Conservation (phyloP, 1,140 invertebrate genomes). For the Bombus confusus region DNA sequence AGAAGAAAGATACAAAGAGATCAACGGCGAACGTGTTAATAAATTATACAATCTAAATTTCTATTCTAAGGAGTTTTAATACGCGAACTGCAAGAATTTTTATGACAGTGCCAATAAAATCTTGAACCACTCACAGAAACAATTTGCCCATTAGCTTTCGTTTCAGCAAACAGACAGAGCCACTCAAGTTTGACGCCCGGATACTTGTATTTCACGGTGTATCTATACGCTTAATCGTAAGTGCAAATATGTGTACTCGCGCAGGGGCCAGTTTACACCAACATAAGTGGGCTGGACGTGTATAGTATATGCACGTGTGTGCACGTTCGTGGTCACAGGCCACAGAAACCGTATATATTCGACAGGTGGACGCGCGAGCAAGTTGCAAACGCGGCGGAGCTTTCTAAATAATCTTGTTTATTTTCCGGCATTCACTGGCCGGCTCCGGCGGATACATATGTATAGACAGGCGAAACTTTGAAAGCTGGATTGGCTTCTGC, state of each 20-base stretch:
- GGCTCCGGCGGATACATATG: neutral
- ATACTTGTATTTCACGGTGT: neutral
- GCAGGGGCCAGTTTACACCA: constrained; percentile 12
- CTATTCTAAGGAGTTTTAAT: too few relatives aligned
- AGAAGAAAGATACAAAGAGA: neutral
- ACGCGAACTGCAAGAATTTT: too few relatives aligned
- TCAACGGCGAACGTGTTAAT: neutral
- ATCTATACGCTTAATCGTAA: constrained; percentile 32
- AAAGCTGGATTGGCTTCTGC: neutral
- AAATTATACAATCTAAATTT: neutral
- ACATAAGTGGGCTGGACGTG: neutral
- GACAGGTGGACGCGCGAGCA: constrained; percentile 44
- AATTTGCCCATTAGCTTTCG: neutral
- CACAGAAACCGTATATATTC: constrained; percentile 46
- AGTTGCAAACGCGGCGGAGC: constrained; percentile 18
- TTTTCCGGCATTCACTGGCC: constrained; percentile 25
- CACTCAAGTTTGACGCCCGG: neutral
- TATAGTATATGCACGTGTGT: neutral
- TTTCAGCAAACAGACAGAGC: neutral
- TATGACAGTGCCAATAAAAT: neutral
- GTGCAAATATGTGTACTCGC: constrained; percentile 43
- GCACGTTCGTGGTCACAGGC: neutral
- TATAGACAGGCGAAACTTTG: constrained; percentile 23
- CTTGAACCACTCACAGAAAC: neutral
- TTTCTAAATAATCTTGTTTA: constrained; percentile 60